Evolutionary conservation across 2,113 vertebrate species (phyloP).

Genomic region (mouse (Mus musculus)): GRCm39 chr5:149321001-149321500

Average conservation of each 20-base stretch:
- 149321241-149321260: not conserved
- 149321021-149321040: not conserved
- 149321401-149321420: not conserved
- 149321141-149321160: not conserved
- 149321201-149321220: not conserved
- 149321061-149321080: not conserved
- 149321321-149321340: not conserved
- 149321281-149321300: not conserved
- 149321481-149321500: not conserved
- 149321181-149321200: not conserved
- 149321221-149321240: not conserved
- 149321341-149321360: not conserved
- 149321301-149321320: not conserved
- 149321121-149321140: not conserved
- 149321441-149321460: not conserved
- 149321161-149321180: not conserved
- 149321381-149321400: not conserved
- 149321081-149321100: not conserved
- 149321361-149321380: not conserved
- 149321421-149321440: not conserved
- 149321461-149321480: not conserved
- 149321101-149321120: not conserved
- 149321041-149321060: too few relatives aligned
- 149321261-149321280: not conserved
- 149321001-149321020: fast-evolving